A percentile compares a stretch with the other conserved stretches of the same genome.
These are phyloP conservation scores for Callithrix jacchus DNA, from an alignment of 2,113 vertebrate species.

Conservation along the genomic window DNA sequence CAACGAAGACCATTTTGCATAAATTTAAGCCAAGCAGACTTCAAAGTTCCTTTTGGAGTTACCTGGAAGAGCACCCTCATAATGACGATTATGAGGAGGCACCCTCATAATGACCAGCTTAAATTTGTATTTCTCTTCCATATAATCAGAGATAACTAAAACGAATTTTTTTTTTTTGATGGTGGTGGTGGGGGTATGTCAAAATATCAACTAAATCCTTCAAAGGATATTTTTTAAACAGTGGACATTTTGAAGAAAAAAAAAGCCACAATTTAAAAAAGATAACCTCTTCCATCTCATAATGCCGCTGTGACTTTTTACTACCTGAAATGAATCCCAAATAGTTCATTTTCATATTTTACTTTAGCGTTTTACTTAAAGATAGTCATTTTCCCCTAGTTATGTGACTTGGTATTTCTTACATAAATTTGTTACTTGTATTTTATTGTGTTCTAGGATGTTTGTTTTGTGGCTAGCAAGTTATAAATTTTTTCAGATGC, in stretches of 20 bases:
- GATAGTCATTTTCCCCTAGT: not conserved
- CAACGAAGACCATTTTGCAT: constrained; percentile 43
- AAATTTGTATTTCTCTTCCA: not conserved
- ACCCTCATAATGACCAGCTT: not conserved
- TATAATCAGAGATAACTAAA: not conserved
- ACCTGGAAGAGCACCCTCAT: not conserved
- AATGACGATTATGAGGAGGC: not conserved
- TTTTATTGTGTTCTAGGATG: not conserved
- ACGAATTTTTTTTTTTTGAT: not conserved
- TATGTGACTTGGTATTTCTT: not conserved
- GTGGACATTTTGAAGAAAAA: not conserved
- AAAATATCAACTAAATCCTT: not conserved
- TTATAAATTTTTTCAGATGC: not conserved
- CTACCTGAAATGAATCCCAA: not conserved
- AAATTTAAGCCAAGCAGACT: constrained; percentile 29
- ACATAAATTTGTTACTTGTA: not conserved
- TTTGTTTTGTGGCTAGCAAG: not conserved
- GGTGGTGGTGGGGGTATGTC: not conserved
- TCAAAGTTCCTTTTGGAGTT: constrained; percentile 6
- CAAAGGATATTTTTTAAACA: not conserved
- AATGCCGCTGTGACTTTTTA: not conserved
- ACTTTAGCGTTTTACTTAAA: not conserved
- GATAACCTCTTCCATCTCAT: not conserved
- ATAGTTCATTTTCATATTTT: not conserved
- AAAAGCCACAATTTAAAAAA: not conserved